Percentiles rank a stretch among this genome's conserved stretches.
phyloP scores from a whole-genome alignment of 1,140 invertebrate genomes.

The Hesperophylax magnus region DNA sequence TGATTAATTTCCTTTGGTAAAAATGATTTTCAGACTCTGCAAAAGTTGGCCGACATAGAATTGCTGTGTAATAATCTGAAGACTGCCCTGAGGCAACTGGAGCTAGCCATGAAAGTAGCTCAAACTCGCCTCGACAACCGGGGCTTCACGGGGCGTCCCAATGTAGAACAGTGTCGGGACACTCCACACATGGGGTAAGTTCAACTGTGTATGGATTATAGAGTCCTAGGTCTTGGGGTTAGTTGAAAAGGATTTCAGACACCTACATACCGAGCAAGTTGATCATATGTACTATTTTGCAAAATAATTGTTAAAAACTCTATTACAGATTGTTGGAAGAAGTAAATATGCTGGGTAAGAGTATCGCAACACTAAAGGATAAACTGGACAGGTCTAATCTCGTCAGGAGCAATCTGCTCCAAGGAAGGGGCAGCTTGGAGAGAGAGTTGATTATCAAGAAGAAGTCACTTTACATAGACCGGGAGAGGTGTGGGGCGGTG shows the following conservation, averaged over 20 bases:
- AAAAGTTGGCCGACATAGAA: slow-evolving; percentile 80
- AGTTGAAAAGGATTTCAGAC: too few relatives aligned
- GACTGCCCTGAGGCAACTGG: slow-evolving; percentile 74
- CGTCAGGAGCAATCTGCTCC: slow-evolving; percentile 73
- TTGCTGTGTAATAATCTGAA: slow-evolving; percentile 47
- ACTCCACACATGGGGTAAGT: slow-evolving; percentile 75
- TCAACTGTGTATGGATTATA: too few relatives aligned
- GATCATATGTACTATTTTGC: too few relatives aligned
- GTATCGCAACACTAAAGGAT: slow-evolving; percentile 73
- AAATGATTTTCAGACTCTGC: slow-evolving; percentile 68
- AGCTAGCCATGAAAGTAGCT: slow-evolving; percentile 81
- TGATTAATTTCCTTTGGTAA: too few relatives aligned
- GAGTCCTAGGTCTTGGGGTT: too few relatives aligned
- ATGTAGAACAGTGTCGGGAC: slow-evolving; percentile 82
- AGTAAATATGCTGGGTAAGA: slow-evolving; percentile 78
- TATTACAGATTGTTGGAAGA: slow-evolving; percentile 77
- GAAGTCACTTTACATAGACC: slow-evolving; percentile 79
- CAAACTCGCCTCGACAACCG: slow-evolving; percentile 84
- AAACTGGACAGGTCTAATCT: slow-evolving; percentile 75
- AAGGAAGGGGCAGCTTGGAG: slow-evolving; percentile 75
- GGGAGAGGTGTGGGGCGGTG: slow-evolving; percentile 75
- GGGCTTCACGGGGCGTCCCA: slow-evolving; percentile 71
- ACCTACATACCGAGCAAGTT: too few relatives aligned
- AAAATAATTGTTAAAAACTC: too few relatives aligned
- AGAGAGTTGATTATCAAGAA: slow-evolving; percentile 81